phyloP scores from a whole-genome alignment of 1,140 invertebrate genomes.

The Ganaspis sp. region DNA sequence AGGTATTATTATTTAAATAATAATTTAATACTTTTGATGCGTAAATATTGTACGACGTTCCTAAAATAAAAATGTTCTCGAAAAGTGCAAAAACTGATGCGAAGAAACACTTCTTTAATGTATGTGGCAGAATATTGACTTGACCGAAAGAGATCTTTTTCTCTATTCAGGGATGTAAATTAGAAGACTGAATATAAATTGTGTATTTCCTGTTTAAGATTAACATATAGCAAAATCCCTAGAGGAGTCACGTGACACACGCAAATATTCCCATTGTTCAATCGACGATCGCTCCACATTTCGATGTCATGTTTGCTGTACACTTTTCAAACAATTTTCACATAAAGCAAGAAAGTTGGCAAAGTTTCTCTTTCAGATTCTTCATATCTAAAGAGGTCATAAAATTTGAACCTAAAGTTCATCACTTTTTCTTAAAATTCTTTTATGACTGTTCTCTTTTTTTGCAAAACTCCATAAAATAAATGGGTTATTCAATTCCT shows the following conservation, averaged over 20 bases:
- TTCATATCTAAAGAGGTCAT: neutral
- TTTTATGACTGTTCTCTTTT: too few relatives aligned
- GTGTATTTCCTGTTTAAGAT: slow-evolving; percentile 15
- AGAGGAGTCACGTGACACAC: slow-evolving; percentile 24
- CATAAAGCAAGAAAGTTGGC: neutral
- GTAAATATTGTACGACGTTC: neutral
- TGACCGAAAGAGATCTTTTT: neutral
- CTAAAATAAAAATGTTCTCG: neutral
- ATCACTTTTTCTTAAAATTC: too few relatives aligned
- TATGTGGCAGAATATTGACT: neutral
- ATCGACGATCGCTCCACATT: slow-evolving; percentile 20
- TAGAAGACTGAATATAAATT: neutral
- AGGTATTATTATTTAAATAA: too few relatives aligned
- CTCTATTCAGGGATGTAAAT: neutral
- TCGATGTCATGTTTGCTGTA: slow-evolving; percentile 9
- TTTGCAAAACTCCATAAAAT: too few relatives aligned
- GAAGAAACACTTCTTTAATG: neutral
- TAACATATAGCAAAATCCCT: slow-evolving; percentile 13
- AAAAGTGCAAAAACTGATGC: neutral
- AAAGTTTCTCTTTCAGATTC: neutral
- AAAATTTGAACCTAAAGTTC: too few relatives aligned
- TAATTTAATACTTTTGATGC: too few relatives aligned
- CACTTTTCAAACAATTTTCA: slow-evolving; percentile 23
- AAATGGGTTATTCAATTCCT: too few relatives aligned
- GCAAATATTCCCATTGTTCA: slow-evolving; percentile 25